Percentiles rank a stretch among this genome's conserved stretches.
Conservation (phyloP, 2,888 invertebrate species). For the Cacoxenus indagator region DNA sequence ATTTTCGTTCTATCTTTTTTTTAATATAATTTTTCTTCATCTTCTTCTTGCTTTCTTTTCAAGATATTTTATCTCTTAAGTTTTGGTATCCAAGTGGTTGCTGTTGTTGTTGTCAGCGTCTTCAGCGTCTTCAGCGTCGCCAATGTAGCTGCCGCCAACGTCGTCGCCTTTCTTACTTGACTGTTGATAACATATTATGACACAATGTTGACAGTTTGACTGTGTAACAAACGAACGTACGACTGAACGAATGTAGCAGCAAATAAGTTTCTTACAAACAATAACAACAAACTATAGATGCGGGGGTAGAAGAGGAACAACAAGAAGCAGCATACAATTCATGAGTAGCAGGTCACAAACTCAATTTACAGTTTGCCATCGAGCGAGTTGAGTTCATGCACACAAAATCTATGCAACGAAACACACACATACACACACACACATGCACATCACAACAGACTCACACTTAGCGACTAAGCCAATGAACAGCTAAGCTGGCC, state of each 20-base stretch:
- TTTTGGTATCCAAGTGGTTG: background rate
- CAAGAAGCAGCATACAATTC: background rate
- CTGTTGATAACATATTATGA: slow-evolving; percentile 16
- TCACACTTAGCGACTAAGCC: no score
- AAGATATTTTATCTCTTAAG: background rate
- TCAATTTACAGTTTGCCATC: slow-evolving; percentile 15
- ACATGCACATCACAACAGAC: background rate
- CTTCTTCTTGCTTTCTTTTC: background rate
- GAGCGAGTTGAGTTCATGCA: background rate
- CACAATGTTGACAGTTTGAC: slow-evolving; percentile 19
- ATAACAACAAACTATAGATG: background rate
- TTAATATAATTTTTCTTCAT: background rate
- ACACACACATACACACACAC: background rate
- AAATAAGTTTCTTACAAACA: background rate
- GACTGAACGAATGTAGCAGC: background rate
- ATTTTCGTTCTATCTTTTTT: background rate
- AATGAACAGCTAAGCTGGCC: no score
- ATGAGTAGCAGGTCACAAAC: slow-evolving; percentile 9
- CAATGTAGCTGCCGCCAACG: background rate
- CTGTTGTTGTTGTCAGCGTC: background rate
- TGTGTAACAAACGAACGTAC: background rate
- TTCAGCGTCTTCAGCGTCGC: background rate
- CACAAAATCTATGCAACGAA: background rate
- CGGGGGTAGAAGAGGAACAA: background rate
- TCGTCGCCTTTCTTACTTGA: background rate